Evolutionary conservation across 1,140 invertebrate species (phyloP).

Genomic region (Vanessa tameamea): DNA sequence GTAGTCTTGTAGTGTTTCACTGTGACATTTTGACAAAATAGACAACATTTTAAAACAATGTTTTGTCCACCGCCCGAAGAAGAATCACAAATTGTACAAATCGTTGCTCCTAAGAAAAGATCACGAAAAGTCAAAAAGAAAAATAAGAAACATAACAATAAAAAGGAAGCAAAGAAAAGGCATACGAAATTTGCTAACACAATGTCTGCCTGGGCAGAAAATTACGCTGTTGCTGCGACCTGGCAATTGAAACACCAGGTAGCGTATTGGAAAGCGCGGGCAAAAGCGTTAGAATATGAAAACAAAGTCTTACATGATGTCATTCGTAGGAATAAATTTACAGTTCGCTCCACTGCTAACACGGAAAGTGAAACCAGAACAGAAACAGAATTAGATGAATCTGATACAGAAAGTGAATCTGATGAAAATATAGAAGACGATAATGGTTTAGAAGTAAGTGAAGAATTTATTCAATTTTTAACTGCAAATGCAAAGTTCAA

Average conservation of each 20-base stretch:
- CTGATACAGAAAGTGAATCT: slow-evolving; percentile 26
- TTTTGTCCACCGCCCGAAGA: slow-evolving; percentile 37
- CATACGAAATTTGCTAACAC: slow-evolving; percentile 42
- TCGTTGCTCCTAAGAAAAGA: slow-evolving; percentile 31
- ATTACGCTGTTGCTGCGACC: slow-evolving; percentile 59
- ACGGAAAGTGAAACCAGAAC: slow-evolving; percentile 20
- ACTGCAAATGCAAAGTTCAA: slow-evolving; percentile 80
- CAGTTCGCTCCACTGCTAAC: slow-evolving; percentile 18
- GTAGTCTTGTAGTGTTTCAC: background rate
- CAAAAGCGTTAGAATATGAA: slow-evolving; percentile 84
- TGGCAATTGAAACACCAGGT: slow-evolving; percentile 82
- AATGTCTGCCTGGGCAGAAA: slow-evolving; percentile 69
- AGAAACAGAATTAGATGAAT: slow-evolving; percentile 26
- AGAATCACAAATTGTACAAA: slow-evolving; percentile 34
- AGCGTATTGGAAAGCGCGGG: slow-evolving; percentile 85
- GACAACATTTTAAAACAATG: slow-evolving; percentile 27
- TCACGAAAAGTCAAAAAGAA: slow-evolving; percentile 31
- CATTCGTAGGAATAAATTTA: slow-evolving; percentile 68
- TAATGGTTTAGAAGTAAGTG: slow-evolving; percentile 81
- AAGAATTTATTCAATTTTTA: slow-evolving; percentile 85
- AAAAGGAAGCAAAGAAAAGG: slow-evolving; percentile 40
- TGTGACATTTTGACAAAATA: background rate
- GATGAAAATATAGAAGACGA: slow-evolving; percentile 40
- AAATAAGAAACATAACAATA: slow-evolving; percentile 34
- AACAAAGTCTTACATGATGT: slow-evolving; percentile 81